Conservation (phyloP, 2,113 vertebrate genomes). For the Melanocharis versteri region DNA sequence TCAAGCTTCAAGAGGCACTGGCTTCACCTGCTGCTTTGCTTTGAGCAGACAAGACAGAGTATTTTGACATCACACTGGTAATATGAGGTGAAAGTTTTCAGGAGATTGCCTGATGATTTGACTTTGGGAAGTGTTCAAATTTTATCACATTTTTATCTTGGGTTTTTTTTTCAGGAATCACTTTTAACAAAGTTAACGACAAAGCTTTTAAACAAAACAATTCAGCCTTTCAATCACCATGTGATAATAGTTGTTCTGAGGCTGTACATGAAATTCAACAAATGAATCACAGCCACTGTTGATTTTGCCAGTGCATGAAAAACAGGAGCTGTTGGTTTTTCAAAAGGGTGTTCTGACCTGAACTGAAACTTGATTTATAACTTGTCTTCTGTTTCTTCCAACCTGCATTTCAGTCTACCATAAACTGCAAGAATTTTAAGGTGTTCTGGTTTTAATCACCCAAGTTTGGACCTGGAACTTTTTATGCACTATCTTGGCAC, state of each 20-base stretch:
- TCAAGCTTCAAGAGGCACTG: neutral
- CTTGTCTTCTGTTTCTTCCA: neutral
- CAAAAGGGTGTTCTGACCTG: neutral
- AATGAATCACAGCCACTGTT: neutral
- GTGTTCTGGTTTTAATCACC: neutral
- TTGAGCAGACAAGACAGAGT: neutral
- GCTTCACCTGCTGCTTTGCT: neutral
- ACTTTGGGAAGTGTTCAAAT: neutral
- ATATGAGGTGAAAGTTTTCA: neutral
- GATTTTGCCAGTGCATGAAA: neutral
- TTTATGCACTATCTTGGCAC: neutral
- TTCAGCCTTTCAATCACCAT: neutral
- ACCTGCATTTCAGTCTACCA: neutral
- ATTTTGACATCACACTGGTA: neutral
- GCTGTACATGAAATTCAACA: neutral
- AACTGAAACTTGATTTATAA: neutral
- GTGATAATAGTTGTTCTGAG: neutral
- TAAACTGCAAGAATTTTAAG: neutral
- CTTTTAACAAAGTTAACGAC: neutral
- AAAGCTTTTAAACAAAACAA: neutral
- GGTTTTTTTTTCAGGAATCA: neutral
- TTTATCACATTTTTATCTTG: neutral
- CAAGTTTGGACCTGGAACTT: neutral
- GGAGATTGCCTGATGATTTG: neutral
- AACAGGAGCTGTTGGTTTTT: neutral